These are phyloP conservation scores for Microvelia longipes DNA, from an alignment of 1,140 invertebrate species.

Conservation along the genomic window DNA sequence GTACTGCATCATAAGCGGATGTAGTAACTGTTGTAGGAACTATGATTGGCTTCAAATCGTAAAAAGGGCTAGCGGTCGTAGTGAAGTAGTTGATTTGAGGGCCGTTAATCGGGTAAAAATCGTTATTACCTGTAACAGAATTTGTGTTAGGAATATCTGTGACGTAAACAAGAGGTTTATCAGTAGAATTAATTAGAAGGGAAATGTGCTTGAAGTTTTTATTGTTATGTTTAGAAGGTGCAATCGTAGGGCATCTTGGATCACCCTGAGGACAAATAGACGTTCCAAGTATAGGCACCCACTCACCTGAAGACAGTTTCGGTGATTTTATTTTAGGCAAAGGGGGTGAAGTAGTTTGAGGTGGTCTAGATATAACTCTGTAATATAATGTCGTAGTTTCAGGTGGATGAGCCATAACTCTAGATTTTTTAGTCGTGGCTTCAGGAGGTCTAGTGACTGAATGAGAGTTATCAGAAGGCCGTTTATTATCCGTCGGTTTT, in stretches of 20 bases:
- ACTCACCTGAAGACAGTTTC: not conserved
- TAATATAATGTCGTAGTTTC: not conserved
- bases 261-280: not conserved
- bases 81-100: not conserved
- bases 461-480: not conserved
- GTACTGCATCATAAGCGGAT: conserved; percentile 5
- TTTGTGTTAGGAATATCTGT: not conserved
- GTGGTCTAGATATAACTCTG: not conserved
- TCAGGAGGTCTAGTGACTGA: not conserved
- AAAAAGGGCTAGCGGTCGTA: not conserved
- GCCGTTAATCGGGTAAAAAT: not conserved
- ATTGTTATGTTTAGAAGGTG: not conserved
- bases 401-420: not conserved
- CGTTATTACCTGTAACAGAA: not conserved
- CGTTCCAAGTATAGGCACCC: not conserved
- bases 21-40: conserved; percentile 25
- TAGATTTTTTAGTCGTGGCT: not conserved
- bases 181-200: not conserved
- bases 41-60: not conserved
- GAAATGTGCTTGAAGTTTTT: not conserved
- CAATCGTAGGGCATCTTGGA: not conserved
- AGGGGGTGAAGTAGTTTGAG: not conserved
- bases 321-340: not conserved
- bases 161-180: not conserved
- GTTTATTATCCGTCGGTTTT: not conserved